Conservation (phyloP, 2,797 vertebrate genomes). For the Thaleichthys pacificus region DNA sequence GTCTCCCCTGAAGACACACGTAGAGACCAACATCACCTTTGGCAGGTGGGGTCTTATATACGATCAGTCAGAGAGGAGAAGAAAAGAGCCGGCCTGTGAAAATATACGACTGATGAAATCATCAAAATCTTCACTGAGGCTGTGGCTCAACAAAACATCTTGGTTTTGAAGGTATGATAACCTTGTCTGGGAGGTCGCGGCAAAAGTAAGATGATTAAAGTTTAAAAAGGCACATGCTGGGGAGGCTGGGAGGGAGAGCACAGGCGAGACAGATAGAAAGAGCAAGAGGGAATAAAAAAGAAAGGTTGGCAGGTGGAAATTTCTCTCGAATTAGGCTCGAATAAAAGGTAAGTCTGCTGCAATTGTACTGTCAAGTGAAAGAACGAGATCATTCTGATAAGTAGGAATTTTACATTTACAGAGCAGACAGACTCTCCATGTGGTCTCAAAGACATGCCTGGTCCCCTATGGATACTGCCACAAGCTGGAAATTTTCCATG, state of each 20-base stretch:
- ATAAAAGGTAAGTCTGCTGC: conserved; percentile 36
- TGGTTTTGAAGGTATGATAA: conserved; percentile 55
- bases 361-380: conserved; percentile 46
- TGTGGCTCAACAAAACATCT: conserved; percentile 37
- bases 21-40: background rate
- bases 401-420: conserved; percentile 54
- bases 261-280: conserved; percentile 1
- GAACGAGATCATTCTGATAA: conserved; percentile 36
- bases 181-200: conserved; percentile 53
- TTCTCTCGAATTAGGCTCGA: conserved; percentile 54
- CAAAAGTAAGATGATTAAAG: conserved; percentile 65
- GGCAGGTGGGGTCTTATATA: too few relatives aligned
- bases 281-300: conserved; percentile 21
- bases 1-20: background rate
- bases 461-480: conserved; percentile 28
- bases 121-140: conserved; percentile 35
- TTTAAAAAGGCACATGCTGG: conserved; percentile 53
- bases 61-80: background rate
- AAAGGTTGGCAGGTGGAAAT: conserved; percentile 27
- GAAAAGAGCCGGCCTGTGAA: conserved; percentile 22
- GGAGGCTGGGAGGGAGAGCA: conserved; percentile 45
- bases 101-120: conserved; percentile 46
- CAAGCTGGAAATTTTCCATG: conserved; percentile 34
- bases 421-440: conserved; percentile 45
- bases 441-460: conserved; percentile 34